These are phyloP conservation scores for Cettia cetti DNA, from an alignment of 2,113 vertebrate genomes.

Conservation along the genomic window DNA sequence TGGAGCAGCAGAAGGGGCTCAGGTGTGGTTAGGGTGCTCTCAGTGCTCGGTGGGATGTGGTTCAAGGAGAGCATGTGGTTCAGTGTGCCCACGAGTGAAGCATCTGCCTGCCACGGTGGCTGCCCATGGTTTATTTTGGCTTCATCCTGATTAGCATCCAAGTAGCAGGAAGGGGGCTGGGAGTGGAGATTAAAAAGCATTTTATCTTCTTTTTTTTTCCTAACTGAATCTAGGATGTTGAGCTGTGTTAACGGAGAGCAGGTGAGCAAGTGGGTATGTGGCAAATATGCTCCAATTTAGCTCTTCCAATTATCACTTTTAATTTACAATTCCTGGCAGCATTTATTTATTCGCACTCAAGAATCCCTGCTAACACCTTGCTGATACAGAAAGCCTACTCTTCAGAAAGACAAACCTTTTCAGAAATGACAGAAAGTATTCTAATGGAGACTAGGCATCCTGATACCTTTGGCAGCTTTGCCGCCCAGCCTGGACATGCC, in stretches of 20 bases:
- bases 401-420: neutral
- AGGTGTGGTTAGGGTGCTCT: neutral
- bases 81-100: neutral
- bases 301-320: slow-evolving; percentile 29
- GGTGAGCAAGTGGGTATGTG: neutral
- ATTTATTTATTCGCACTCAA: neutral
- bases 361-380: neutral
- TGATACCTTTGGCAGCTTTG: neutral
- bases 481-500: neutral
- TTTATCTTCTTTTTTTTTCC: neutral
- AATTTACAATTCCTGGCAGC: slow-evolving; percentile 20
- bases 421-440: neutral
- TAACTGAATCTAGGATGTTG: neutral
- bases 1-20: neutral
- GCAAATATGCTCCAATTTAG: neutral
- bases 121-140: accelerated
- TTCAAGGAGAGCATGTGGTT: neutral
- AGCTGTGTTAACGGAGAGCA: neutral
- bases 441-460: neutral
- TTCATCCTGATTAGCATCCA: neutral
- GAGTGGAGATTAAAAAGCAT: neutral
- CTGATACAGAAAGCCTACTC: neutral
- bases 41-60: neutral
- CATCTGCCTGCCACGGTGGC: accelerated
- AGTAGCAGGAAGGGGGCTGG: neutral